phyloP scores from a whole-genome alignment of 2,113 vertebrate species.

The Oxygymnocypris stewartii region DNA sequence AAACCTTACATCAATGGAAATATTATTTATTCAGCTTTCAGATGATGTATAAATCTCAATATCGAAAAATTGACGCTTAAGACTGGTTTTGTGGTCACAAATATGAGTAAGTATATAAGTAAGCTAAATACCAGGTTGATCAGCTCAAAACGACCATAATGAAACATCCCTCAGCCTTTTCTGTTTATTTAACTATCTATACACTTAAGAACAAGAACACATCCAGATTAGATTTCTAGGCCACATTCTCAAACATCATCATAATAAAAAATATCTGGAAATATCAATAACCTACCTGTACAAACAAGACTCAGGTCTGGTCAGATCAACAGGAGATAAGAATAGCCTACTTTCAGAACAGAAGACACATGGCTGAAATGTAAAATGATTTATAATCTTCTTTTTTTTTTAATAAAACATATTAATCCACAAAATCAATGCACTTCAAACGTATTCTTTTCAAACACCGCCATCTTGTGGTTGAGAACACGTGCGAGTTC shows the following conservation, averaged over 20 bases:
- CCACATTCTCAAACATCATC: background rate
- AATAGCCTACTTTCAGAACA: background rate
- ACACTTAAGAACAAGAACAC: background rate
- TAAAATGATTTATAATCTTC: background rate
- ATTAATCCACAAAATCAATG: background rate
- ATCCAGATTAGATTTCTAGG: background rate
- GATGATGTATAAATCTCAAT: no score
- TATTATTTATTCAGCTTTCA: no score
- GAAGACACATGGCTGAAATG: background rate
- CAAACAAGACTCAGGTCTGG: background rate
- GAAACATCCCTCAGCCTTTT: background rate
- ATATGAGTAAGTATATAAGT: no score
- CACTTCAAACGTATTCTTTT: background rate
- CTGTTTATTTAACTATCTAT: background rate
- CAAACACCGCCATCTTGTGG: constrained; percentile 37
- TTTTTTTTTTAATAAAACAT: background rate
- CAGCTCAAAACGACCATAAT: background rate
- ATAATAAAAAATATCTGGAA: background rate
- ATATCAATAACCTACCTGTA: constrained; percentile 1
- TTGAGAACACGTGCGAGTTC: background rate
- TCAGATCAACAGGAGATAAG: background rate
- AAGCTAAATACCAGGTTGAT: no score
- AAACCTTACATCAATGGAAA: no score
- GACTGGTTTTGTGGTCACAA: no score
- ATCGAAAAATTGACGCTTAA: no score